Conservation (phyloP, 2,797 vertebrate species). For the Tamandua tetradactyla region DNA sequence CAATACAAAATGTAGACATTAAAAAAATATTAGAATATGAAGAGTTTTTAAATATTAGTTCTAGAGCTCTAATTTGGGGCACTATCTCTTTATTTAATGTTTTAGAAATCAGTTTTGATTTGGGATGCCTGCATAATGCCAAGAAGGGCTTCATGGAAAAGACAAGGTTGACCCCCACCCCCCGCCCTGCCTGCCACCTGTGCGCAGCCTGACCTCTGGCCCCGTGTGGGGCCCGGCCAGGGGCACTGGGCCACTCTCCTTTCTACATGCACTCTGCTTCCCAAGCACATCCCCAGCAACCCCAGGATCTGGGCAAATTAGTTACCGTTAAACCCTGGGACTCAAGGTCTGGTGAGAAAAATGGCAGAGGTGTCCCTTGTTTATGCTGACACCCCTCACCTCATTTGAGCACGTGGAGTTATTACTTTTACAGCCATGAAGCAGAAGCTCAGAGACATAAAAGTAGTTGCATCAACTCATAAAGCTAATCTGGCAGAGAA, state of each 20-base stretch:
- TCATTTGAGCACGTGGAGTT: not conserved
- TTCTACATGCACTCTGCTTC: not conserved
- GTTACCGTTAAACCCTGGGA: not conserved
- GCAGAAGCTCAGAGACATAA: not conserved
- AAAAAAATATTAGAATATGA: not conserved
- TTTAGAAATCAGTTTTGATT: not conserved
- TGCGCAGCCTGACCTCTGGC: fast-evolving
- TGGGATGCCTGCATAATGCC: too few species aligned
- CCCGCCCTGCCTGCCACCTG: not conserved
- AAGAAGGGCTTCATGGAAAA: not conserved
- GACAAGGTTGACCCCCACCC: fast-evolving
- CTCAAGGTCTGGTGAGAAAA: not conserved
- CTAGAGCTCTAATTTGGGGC: not conserved
- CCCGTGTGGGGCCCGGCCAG: fast-evolving
- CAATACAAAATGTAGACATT: not conserved
- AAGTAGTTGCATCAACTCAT: not conserved
- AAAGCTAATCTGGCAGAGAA: not conserved
- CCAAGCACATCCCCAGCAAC: not conserved
- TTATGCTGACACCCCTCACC: not conserved
- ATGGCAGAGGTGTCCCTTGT: not conserved
- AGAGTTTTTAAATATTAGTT: not conserved
- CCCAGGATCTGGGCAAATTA: not conserved
- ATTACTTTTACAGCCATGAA: not conserved
- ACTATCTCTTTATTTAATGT: not conserved
- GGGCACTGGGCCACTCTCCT: fast-evolving